Evolutionary conservation across 2,797 vertebrate species (phyloP).

Genomic region (Triplophysa yarkandensis): DNA sequence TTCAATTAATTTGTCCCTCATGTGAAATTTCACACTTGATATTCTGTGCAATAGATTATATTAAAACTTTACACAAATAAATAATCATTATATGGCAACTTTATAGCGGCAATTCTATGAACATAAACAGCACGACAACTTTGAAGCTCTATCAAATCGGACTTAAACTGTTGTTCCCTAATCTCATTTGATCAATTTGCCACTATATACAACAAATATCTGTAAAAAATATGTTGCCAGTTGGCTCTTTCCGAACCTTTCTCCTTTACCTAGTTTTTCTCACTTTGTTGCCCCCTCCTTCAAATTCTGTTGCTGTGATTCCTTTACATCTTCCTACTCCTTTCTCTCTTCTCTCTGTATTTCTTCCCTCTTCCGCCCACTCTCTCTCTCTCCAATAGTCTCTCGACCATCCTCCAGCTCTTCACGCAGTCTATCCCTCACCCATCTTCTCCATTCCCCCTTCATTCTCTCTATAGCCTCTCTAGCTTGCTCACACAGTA

Average conservation of each 20-base stretch:
- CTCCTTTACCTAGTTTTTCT: slow-evolving; percentile 32
- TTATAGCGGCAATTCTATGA: slow-evolving; percentile 68
- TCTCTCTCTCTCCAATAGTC: slow-evolving; percentile 30
- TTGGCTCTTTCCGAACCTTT: slow-evolving; percentile 18
- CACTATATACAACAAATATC: slow-evolving; percentile 41
- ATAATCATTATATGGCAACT: slow-evolving; percentile 54
- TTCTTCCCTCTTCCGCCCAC: slow-evolving; percentile 51
- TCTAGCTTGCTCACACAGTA: slow-evolving; percentile 78
- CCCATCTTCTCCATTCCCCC: slow-evolving; percentile 68
- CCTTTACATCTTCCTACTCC: slow-evolving; percentile 49
- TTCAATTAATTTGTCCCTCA: slow-evolving; percentile 58
- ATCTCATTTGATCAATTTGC: slow-evolving; percentile 26
- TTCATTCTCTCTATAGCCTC: slow-evolving; percentile 52
- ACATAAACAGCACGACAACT: slow-evolving; percentile 50
- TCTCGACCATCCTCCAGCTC: slow-evolving; percentile 42
- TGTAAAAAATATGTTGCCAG: slow-evolving; percentile 36
- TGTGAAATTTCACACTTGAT: slow-evolving; percentile 63
- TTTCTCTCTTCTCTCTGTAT: slow-evolving; percentile 46
- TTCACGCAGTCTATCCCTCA: slow-evolving; percentile 34
- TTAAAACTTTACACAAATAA: slow-evolving; percentile 49
- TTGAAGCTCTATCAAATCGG: slow-evolving; percentile 47
- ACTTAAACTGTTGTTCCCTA: slow-evolving; percentile 47
- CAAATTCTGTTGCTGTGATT: slow-evolving; percentile 31
- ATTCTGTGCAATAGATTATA: slow-evolving; percentile 47
- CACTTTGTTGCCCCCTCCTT: slow-evolving; percentile 26